phyloP scores from a whole-genome alignment of 1,140 invertebrate species.

The Diachasmimorpha longicaudata region DNA sequence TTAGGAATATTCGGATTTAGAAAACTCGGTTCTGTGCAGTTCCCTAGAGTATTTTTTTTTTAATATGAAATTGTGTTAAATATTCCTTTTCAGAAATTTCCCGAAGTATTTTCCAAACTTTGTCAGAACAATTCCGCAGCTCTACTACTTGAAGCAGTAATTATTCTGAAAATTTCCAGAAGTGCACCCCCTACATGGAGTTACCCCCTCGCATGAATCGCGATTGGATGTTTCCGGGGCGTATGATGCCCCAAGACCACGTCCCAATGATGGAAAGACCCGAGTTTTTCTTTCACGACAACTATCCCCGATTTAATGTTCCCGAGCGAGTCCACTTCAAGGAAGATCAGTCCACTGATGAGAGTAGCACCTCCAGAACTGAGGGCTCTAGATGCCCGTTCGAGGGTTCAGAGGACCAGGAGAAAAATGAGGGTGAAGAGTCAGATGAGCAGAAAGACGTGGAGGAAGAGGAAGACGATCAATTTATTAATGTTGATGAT shows the following conservation, averaged over 20 bases:
- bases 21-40: too few species aligned
- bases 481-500: background rate
- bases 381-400: too few species aligned
- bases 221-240: constrained; percentile 22
- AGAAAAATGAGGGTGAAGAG: too few species aligned
- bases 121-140: too few species aligned
- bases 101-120: background rate
- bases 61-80: too few species aligned
- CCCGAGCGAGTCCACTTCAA: background rate
- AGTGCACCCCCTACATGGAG: constrained; percentile 28
- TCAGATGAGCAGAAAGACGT: background rate
- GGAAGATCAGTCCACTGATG: background rate
- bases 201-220: constrained; percentile 20
- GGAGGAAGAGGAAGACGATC: background rate
- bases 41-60: too few species aligned
- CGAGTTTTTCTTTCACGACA: constrained; percentile 21
- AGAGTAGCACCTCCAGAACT: background rate
- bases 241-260: constrained; percentile 18
- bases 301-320: background rate
- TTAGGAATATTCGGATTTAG: too few species aligned
- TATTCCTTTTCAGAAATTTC: too few species aligned
- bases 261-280: constrained; percentile 18
- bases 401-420: background rate
- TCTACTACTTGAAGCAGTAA: too few species aligned
- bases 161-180: constrained; percentile 15